phyloP scores from a whole-genome alignment of 2,113 vertebrate genomes.

The Panurus biarmicus region DNA sequence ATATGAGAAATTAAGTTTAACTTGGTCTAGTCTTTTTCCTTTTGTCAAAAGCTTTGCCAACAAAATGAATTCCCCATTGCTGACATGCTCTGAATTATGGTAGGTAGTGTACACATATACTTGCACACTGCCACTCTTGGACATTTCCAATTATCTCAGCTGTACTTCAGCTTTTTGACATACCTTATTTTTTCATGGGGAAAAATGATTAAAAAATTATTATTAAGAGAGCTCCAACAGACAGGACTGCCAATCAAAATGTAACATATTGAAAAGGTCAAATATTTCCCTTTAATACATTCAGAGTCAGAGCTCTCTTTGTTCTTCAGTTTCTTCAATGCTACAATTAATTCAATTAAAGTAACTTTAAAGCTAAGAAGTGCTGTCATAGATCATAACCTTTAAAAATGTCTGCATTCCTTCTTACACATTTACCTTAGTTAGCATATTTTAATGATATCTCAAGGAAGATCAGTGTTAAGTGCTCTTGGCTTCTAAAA shows the following conservation, averaged over 20 bases:
- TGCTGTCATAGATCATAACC: conserved; percentile 61
- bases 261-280: conserved; percentile 66
- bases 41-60: not conserved
- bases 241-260: conserved; percentile 57
- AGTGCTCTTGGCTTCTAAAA: not conserved
- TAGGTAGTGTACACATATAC: not conserved
- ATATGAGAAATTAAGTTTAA: not conserved
- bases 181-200: not conserved
- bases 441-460: conserved; percentile 71
- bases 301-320: conserved; percentile 45
- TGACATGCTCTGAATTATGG: not conserved
- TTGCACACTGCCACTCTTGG: not conserved
- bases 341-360: conserved; percentile 69
- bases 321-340: conserved; percentile 46
- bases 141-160: conserved; percentile 12
- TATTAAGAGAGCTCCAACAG: not conserved
- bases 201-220: not conserved
- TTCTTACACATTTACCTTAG: conserved; percentile 35
- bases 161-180: not conserved
- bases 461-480: conserved; percentile 20
- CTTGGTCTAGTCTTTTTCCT: not conserved
- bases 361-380: conserved; percentile 35
- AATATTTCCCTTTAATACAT: conserved; percentile 34
- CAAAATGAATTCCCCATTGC: not conserved
- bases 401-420: conserved; percentile 49